Conservation (phyloP, 2,113 vertebrate genomes). For the Varanus salvator region DNA sequence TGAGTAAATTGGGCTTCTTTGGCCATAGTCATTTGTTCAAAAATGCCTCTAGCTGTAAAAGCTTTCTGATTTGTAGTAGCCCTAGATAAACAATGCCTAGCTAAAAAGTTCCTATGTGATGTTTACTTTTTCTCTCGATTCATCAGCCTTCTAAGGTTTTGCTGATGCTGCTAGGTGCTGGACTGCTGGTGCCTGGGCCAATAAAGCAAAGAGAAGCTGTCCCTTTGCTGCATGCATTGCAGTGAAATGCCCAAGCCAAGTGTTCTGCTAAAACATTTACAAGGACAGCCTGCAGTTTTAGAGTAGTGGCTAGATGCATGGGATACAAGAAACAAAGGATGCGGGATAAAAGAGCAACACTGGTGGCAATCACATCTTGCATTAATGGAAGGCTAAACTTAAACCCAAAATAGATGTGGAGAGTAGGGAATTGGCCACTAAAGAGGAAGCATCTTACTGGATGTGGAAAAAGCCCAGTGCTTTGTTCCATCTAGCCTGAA, state of each 20-base stretch:
- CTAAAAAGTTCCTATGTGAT: slow-evolving; percentile 18
- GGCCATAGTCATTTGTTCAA: not conserved
- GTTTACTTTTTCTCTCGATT: slow-evolving; percentile 21
- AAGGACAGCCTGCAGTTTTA: no score
- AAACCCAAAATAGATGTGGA: no score
- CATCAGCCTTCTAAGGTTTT: slow-evolving; percentile 8
- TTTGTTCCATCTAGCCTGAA: not conserved
- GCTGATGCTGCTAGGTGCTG: slow-evolving; percentile 11
- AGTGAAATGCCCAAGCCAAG: not conserved
- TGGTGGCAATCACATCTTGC: no score
- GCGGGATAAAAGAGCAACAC: not conserved
- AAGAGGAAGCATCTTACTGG: not conserved
- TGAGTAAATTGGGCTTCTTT: not conserved
- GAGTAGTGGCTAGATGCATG: not conserved
- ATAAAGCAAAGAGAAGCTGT: slow-evolving; percentile 18
- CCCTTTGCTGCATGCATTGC: not conserved
- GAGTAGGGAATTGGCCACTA: not conserved
- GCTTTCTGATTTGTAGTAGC: not conserved
- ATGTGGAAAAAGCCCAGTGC: no score
- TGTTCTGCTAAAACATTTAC: not conserved
- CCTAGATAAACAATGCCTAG: not conserved
- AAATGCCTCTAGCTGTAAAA: not conserved
- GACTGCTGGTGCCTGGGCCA: slow-evolving; percentile 15
- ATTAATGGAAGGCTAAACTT: not conserved
- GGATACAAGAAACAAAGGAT: no score